Evolutionary conservation across 2,797 vertebrate species (phyloP).

Genomic region (Botia almorhae): DNA sequence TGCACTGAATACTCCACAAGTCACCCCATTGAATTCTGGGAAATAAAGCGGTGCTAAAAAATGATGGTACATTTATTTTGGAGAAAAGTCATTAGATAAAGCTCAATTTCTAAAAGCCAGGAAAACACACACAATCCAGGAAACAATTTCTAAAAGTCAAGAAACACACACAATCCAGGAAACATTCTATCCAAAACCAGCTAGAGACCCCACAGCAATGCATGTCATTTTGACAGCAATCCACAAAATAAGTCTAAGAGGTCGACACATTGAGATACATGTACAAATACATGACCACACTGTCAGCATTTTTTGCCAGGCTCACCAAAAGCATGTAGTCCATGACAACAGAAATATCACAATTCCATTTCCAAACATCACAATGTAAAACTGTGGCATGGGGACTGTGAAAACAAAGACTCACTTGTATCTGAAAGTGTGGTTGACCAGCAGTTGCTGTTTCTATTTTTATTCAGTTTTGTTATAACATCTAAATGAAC

Average conservation of each 20-base stretch:
- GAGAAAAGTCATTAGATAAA: too few relatives aligned
- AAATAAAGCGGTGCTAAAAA: neutral
- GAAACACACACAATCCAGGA: neutral
- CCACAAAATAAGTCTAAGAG: slow-evolving; percentile 4
- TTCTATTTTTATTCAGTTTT: neutral
- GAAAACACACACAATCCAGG: neutral
- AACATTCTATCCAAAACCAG: slow-evolving; percentile 2
- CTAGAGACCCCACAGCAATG: neutral
- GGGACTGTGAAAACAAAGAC: slow-evolving; percentile 1
- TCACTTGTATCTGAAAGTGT: too few relatives aligned
- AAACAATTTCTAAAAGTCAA: neutral
- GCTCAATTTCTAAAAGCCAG: neutral
- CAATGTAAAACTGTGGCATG: neutral
- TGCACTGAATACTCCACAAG: neutral
- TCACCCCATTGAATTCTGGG: neutral
- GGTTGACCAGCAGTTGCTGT: neutral
- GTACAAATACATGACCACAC: slow-evolving; percentile 30
- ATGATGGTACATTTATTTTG: too few relatives aligned
- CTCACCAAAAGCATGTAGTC: neutral
- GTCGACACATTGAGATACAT: slow-evolving; percentile 8
- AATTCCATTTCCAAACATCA: neutral
- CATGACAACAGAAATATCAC: slow-evolving; percentile 15
- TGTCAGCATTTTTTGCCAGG: slow-evolving; percentile 16
- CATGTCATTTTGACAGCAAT: slow-evolving; percentile 8
- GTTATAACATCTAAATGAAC: too few relatives aligned